Evolutionary conservation across 2,797 vertebrate species (phyloP).

Genomic region (Glyptemys insculpta): DNA sequence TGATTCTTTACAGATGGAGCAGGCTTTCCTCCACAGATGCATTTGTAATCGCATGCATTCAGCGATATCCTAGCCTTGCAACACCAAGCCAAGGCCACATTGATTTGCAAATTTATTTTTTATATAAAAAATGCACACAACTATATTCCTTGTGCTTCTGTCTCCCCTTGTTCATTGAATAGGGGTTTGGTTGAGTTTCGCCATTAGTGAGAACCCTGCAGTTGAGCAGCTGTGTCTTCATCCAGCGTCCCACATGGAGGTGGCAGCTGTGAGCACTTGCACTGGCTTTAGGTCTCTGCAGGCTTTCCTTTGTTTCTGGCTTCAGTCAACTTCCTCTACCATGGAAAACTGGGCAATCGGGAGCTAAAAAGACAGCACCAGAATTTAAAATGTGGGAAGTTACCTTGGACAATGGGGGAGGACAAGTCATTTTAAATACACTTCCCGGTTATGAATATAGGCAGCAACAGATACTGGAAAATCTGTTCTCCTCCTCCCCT

Average conservation of each 20-base stretch:
- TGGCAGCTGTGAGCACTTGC: background rate
- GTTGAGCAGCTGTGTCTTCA: background rate
- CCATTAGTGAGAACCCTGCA: background rate
- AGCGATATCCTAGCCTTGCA: background rate
- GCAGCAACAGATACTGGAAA: background rate
- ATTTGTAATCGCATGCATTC: background rate
- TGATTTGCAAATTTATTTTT: too few relatives aligned
- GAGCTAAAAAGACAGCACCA: background rate
- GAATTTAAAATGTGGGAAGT: background rate
- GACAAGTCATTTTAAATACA: background rate
- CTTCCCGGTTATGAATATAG: background rate
- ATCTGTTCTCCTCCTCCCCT: background rate
- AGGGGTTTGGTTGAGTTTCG: background rate
- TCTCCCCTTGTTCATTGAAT: background rate
- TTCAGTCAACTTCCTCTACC: background rate
- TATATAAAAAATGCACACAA: background rate
- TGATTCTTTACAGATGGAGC: background rate
- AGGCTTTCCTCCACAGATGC: background rate
- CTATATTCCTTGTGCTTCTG: background rate
- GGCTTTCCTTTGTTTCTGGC: background rate
- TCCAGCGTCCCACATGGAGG: background rate
- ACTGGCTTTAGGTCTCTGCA: background rate
- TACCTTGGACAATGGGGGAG: background rate
- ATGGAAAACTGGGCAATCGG: background rate
- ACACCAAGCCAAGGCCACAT: background rate